A percentile compares a stretch with the other conserved stretches of the same genome.
Evolutionary conservation across 2,888 invertebrate genomes (phyloP).

Genomic region (Amiota communis): DNA sequence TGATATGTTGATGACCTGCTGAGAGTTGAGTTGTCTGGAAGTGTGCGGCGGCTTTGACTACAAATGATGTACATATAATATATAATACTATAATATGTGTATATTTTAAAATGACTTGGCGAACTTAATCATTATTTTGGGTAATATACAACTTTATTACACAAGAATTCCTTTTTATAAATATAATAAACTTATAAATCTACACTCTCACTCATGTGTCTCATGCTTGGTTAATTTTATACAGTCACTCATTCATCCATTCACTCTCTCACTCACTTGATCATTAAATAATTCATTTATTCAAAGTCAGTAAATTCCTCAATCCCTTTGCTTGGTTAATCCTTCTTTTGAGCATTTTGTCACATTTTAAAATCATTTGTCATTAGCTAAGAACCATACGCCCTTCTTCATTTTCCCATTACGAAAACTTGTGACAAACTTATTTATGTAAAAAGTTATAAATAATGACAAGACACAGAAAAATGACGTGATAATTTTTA

Average conservation of each 20-base stretch:
- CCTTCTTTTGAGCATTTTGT: slow-evolving; percentile 67
- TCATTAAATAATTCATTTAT: no score
- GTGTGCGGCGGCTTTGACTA: slow-evolving; percentile 1
- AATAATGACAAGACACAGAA: no score
- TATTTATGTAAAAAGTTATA: no score
- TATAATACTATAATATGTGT: background rate
- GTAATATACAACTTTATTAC: slow-evolving; percentile 8
- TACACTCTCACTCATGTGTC: no score
- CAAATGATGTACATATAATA: slow-evolving; percentile 23
- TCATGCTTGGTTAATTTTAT: slow-evolving; percentile 41
- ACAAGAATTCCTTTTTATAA: background rate
- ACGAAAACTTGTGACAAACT: no score
- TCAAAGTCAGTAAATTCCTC: background rate
- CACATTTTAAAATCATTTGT: slow-evolving; percentile 70
- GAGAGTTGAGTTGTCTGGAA: slow-evolving; percentile 5
- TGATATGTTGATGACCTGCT: slow-evolving; percentile 14
- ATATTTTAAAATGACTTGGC: no score
- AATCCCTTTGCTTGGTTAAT: slow-evolving; percentile 53
- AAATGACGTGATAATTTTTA: no score
- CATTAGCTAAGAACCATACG: slow-evolving; percentile 50
- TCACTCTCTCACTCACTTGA: slow-evolving; percentile 56
- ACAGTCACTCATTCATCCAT: slow-evolving; percentile 31
- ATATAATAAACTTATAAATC: slow-evolving; percentile 6
- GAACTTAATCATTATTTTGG: slow-evolving; percentile 21
- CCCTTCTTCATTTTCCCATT: slow-evolving; percentile 28